phyloP scores from a whole-genome alignment of 64 coral and sea anemone genomes.

The Stylophora pistillata region DNA sequence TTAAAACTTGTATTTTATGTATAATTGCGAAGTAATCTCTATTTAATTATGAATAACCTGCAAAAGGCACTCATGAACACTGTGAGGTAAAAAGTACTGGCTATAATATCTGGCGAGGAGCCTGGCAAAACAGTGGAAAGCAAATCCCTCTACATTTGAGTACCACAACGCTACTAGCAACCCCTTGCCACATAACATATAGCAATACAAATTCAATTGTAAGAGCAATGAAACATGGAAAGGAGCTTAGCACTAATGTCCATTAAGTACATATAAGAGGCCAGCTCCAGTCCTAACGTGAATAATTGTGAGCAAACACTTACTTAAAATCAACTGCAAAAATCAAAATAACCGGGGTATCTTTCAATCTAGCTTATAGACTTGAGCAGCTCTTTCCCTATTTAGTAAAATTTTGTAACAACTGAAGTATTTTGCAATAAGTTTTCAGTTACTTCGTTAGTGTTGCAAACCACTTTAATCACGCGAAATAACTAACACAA shows the following conservation, averaged over 20 bases:
- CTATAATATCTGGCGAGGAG: conserved; percentile 17
- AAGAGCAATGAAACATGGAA: conserved; percentile 7
- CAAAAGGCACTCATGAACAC: neutral
- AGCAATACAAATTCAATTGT: conserved; percentile 10
- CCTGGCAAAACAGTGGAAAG: conserved; percentile 26
- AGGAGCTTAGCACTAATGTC: neutral
- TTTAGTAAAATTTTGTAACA: neutral
- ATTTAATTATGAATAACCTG: neutral
- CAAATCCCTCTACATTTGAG: neutral
- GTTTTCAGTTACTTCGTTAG: neutral
- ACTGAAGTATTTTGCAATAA: too few species aligned
- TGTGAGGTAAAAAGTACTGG: neutral
- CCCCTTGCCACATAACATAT: conserved; percentile 4
- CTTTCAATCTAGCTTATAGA: conserved; percentile 5
- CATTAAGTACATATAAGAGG: neutral
- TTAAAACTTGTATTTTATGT: neutral
- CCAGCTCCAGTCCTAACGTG: neutral
- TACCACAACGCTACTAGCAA: neutral
- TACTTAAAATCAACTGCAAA: neutral
- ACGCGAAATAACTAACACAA: too few species aligned
- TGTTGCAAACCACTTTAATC: too few species aligned
- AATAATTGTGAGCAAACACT: too few species aligned
- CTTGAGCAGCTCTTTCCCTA: too few species aligned
- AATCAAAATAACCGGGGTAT: conserved; percentile 14
- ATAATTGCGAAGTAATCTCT: neutral